phyloP scores from a whole-genome alignment of 2,888 invertebrate species.

The Polylopha cassiicola region DNA sequence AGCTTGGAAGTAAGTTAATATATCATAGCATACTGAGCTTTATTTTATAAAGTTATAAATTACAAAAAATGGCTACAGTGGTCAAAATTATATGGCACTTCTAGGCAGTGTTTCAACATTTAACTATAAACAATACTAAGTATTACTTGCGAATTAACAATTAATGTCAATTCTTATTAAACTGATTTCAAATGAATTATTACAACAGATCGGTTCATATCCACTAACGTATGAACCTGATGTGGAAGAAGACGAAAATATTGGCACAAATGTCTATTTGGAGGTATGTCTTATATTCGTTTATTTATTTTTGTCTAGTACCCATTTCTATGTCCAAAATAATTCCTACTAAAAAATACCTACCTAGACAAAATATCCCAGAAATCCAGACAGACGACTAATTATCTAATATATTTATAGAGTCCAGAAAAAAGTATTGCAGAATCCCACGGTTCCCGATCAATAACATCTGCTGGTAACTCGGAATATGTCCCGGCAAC shows the following conservation, averaged over 20 bases:
- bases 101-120: too few species aligned
- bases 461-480: conserved; percentile 52
- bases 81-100: too few species aligned
- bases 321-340: background rate
- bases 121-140: too few species aligned
- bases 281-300: conserved; percentile 36
- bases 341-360: background rate
- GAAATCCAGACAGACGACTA: too few species aligned
- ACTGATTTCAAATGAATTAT: conserved; percentile 2
- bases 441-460: conserved; percentile 63
- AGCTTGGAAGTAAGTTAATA: conserved; percentile 42
- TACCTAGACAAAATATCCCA: too few species aligned
- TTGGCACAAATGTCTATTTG: conserved; percentile 34
- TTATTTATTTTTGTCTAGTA: background rate
- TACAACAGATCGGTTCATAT: conserved; percentile 34
- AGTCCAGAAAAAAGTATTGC: conserved; percentile 58
- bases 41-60: too few species aligned
- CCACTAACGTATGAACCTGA: conserved; percentile 53
- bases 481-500: conserved; percentile 45
- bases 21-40: too few species aligned
- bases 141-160: too few species aligned
- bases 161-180: too few species aligned
- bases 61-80: too few species aligned
- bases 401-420: conserved; percentile 34
- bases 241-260: conserved; percentile 46